Conservation (phyloP, 2,888 invertebrate genomes). For the Brachylomia viminalis region DNA sequence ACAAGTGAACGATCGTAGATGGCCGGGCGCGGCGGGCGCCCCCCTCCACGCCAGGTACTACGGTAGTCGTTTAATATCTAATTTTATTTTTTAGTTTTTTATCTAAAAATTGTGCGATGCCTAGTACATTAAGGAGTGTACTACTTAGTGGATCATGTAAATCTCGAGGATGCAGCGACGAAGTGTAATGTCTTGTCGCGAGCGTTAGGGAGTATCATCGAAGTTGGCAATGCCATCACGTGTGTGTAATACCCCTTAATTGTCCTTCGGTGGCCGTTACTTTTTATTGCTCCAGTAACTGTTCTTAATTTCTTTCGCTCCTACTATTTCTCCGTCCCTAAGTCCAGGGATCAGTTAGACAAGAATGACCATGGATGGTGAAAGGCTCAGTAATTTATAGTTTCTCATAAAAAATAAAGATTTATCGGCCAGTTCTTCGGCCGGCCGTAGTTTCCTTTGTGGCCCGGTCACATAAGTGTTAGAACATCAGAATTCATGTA, state of each 20-base stretch:
- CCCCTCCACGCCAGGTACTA: too few relatives aligned
- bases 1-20: too few relatives aligned
- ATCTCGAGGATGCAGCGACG: too few relatives aligned
- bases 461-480: constrained; percentile 59
- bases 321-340: constrained; percentile 58
- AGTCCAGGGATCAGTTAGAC: constrained; percentile 61
- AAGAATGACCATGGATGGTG: constrained; percentile 57
- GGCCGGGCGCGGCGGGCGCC: too few relatives aligned
- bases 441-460: constrained; percentile 51
- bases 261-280: constrained; percentile 74
- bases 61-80: too few relatives aligned
- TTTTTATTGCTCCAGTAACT: constrained; percentile 76
- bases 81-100: too few relatives aligned
- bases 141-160: too few relatives aligned
- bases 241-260: constrained; percentile 75
- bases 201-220: constrained; percentile 49
- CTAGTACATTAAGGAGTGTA: too few relatives aligned
- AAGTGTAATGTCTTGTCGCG: constrained; percentile 53
- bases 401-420: constrained; percentile 68
- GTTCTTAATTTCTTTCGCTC: constrained; percentile 69
- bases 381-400: constrained; percentile 65
- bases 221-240: constrained; percentile 66
- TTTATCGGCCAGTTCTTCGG: constrained; percentile 53
- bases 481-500: constrained; percentile 68
- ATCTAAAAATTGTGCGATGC: too few relatives aligned